These are phyloP conservation scores for Schizothorax lantsangensis DNA, from an alignment of 2,797 vertebrate genomes.

Conservation along the genomic window DNA sequence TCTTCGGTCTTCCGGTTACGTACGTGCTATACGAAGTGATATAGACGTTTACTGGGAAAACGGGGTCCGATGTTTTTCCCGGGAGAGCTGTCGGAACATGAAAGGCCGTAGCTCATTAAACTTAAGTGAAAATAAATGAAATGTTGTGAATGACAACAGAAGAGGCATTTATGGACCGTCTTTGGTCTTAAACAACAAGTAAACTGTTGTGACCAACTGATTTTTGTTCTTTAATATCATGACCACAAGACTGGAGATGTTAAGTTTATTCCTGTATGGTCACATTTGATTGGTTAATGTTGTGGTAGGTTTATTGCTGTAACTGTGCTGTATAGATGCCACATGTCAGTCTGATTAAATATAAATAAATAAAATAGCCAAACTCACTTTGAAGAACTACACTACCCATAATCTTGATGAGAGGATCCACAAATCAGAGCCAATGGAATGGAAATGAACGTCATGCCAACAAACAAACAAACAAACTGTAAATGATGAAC, in stretches of 20 bases:
- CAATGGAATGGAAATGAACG: background rate
- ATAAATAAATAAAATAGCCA: background rate
- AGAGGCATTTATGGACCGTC: background rate
- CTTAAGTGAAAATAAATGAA: slow-evolving; percentile 27
- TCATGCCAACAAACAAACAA: background rate
- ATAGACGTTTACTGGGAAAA: background rate
- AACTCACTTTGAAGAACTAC: slow-evolving; percentile 5
- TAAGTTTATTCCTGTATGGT: background rate
- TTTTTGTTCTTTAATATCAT: slow-evolving; percentile 13
- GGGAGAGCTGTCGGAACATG: background rate
- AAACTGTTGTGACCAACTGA: slow-evolving; percentile 28
- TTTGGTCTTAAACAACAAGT: slow-evolving; percentile 20
- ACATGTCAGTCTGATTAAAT: slow-evolving; percentile 19
- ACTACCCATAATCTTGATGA: background rate
- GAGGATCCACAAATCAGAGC: background rate
- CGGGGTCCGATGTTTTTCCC: background rate
- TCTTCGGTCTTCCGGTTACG: slow-evolving; percentile 15
- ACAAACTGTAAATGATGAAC: background rate
- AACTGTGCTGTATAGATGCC: slow-evolving; percentile 12
- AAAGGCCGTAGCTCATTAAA: slow-evolving; percentile 11
- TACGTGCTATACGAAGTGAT: background rate
- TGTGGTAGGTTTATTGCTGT: background rate
- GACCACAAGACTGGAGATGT: slow-evolving; percentile 11
- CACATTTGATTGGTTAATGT: background rate
- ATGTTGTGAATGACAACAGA: background rate